Evolutionary conservation across 2,888 invertebrate species (phyloP), one percentile per base, ranked within the genome.

Genomic region (Allacma fusca): DNA sequence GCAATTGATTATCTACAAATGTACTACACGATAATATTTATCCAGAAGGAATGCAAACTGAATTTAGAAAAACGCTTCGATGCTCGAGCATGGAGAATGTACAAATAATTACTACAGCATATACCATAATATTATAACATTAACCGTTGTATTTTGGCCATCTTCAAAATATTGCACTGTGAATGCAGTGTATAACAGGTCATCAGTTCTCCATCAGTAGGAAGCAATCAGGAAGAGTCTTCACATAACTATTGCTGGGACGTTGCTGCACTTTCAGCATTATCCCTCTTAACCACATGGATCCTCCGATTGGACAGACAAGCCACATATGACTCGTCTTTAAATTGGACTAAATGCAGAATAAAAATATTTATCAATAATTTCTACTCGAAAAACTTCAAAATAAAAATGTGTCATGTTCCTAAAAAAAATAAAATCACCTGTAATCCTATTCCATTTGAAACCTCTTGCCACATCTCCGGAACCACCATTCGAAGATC

Each of bases 281-380:
- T 69, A n/a, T 81, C 79, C 23, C 85, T 90, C 85, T 95, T 95
- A 7, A 94, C 91, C 62, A 96, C 90, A 86, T 94, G 92, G 82
- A 96, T 92, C 87, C 93, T 92, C 85, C 94, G 92, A 86, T 96
- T 96, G 0, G 95, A 96, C 83, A 95, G 89, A 85, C 95, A 95
- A 84, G 96, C 91, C 70, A 93, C 90, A 86, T 95, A 96, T 88
- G 93, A 92, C 86, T 94, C 93, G 84, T 94, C 92, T 82, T 93
- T 92, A 86, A 94, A 96, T 0, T 91, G 91, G 84, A 97, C 93
- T 80, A 93, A 90, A n/a, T n/a, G n/a, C n/a, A n/a, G n/a, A 85
- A 86, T 76, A 86, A 43, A 75, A 29, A 65, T 43, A 77, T 24
- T 34, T 21, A 34, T 68, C n/a, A 68, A 40, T 24, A 21, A 59